phyloP scores from a whole-genome alignment of 64 coral and sea anemone species.

The Dendrophyllia cribrosa region DNA sequence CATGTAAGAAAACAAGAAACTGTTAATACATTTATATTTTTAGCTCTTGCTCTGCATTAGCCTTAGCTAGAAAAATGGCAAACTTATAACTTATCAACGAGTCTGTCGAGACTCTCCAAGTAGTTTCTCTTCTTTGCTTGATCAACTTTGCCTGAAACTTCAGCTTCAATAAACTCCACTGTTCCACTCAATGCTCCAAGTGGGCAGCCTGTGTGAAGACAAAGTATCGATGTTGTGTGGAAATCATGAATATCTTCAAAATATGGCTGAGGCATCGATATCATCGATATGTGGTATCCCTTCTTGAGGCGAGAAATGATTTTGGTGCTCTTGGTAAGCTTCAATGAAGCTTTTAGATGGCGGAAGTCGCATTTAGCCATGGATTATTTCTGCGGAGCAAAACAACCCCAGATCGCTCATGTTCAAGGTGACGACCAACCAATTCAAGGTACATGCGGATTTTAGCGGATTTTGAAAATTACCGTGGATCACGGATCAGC shows the following conservation, averaged over 20 bases:
- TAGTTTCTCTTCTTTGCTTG: not conserved
- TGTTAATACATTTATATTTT: no score
- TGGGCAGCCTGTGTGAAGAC: slow-evolving; percentile 16
- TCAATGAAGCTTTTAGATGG: slow-evolving; percentile 5
- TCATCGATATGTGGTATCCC: not conserved
- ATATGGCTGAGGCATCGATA: not conserved
- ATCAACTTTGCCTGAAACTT: not conserved
- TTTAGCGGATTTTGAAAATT: no score
- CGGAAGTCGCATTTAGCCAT: not conserved
- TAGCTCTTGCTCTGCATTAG: no score
- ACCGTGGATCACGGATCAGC: no score
- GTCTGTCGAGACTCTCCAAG: not conserved
- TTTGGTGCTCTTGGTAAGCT: not conserved
- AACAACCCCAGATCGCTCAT: not conserved
- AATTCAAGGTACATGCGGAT: slow-evolving; percentile 35
- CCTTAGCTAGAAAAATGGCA: no score
- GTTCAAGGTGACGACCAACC: slow-evolving; percentile 11
- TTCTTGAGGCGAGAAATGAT: not conserved
- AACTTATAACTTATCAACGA: not conserved
- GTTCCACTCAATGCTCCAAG: slow-evolving; percentile 10
- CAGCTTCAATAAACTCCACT: not conserved
- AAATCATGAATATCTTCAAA: slow-evolving; percentile 27
- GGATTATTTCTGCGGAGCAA: not conserved
- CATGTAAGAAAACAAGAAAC: no score
- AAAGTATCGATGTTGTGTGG: slow-evolving; percentile 15